Percentiles rank a stretch among this genome's conserved stretches.
phyloP scores from a whole-genome alignment of 2,113 vertebrate species.

The Muscicapa adusta region DNA sequence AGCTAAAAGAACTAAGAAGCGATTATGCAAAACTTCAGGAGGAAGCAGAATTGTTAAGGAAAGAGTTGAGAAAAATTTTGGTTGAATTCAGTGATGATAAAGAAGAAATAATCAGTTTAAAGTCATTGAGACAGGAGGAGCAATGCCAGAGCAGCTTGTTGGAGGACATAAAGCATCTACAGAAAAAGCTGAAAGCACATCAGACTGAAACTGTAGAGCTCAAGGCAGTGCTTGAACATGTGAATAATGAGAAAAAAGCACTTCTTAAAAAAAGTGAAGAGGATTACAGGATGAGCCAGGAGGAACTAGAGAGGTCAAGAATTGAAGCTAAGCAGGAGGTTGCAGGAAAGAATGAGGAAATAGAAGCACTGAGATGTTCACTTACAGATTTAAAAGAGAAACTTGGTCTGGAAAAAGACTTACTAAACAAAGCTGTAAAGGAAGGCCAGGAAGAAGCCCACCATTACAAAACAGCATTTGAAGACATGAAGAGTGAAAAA shows the following conservation, averaged over 20 bases:
- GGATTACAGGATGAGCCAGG: conserved; percentile 20
- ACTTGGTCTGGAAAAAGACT: conserved; percentile 36
- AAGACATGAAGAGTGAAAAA: conserved; percentile 68
- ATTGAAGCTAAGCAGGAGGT: conserved; percentile 15
- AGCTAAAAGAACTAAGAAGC: conserved; percentile 12
- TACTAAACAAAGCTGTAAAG: not conserved
- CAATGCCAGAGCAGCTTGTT: conserved; percentile 11
- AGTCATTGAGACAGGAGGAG: not conserved
- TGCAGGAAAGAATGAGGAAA: conserved; percentile 63
- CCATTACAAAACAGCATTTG: conserved; percentile 53
- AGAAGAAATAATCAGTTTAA: conserved; percentile 29
- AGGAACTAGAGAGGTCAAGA: conserved; percentile 57
- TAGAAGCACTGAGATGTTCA: conserved; percentile 32
- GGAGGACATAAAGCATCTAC: conserved; percentile 8
- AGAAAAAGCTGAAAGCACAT: conserved; percentile 26
- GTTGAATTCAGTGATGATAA: conserved; percentile 30
- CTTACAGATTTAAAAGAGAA: conserved; percentile 40
- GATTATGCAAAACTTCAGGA: conserved; percentile 40
- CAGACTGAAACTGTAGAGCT: conserved; percentile 22
- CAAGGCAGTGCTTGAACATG: not conserved
- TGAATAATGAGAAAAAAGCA: conserved; percentile 42
- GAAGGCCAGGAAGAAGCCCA: conserved; percentile 35
- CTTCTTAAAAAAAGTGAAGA: conserved; percentile 23
- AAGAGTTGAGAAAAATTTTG: conserved; percentile 57
- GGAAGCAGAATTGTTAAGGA: conserved; percentile 31